Evolutionary conservation across 2,113 vertebrate genomes (phyloP).

Genomic region (Triplophysa siluroides): DNA sequence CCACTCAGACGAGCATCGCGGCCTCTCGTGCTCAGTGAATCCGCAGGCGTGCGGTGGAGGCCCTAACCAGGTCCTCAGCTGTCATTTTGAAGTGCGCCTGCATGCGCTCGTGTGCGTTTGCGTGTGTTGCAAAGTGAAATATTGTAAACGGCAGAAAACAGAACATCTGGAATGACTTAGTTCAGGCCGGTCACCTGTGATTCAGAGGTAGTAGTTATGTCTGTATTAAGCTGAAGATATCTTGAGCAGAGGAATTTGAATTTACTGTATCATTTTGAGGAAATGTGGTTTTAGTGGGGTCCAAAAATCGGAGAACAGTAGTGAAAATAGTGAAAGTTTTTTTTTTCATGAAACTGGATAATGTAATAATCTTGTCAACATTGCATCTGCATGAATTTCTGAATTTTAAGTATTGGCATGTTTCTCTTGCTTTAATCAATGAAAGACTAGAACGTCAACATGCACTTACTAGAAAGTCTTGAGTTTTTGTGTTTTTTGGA

Average conservation of each 20-base stretch:
- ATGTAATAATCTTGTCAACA: too few species aligned
- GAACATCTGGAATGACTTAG: conserved; percentile 30
- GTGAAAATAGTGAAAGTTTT: too few species aligned
- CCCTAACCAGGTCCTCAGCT: conserved; percentile 51
- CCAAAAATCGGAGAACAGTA: neutral
- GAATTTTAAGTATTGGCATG: too few species aligned
- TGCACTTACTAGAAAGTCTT: too few species aligned
- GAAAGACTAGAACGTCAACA: too few species aligned
- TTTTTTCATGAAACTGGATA: too few species aligned
- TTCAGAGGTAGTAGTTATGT: conserved; percentile 25
- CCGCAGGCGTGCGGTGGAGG: conserved; percentile 44
- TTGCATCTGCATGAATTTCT: too few species aligned
- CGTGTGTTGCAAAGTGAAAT: conserved; percentile 3
- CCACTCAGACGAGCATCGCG: conserved; percentile 68
- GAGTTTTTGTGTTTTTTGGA: too few species aligned
- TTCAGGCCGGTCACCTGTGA: conserved; percentile 28
- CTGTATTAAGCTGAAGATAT: neutral
- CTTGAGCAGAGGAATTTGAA: neutral
- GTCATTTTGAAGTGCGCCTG: conserved; percentile 27
- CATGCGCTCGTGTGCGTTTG: neutral
- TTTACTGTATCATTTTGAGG: neutral
- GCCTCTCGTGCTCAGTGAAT: conserved; percentile 55
- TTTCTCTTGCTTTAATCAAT: too few species aligned
- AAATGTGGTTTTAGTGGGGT: neutral
- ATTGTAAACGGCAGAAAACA: neutral